phyloP scores from a whole-genome alignment of 2,113 vertebrate species.

The Rhabdornis inornatus region DNA sequence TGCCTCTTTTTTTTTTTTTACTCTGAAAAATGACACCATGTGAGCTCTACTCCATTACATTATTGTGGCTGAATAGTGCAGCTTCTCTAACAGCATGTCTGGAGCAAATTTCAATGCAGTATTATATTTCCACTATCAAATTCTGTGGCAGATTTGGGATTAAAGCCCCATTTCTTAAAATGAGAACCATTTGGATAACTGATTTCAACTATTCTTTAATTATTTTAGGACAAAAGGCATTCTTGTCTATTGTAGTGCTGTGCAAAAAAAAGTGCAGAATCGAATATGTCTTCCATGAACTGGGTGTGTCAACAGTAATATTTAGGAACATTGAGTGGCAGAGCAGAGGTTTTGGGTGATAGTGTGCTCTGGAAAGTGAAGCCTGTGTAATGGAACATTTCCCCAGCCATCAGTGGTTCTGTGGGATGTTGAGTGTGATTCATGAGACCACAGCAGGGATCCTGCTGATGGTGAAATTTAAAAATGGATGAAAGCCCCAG shows the following conservation, averaged over 20 bases:
- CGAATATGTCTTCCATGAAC: not conserved
- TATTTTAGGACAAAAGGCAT: not conserved
- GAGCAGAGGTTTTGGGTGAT: not conserved
- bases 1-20: not conserved
- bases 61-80: not conserved
- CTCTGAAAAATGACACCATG: not conserved
- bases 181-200: not conserved
- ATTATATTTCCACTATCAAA: not conserved
- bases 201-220: not conserved
- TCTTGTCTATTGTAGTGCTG: not conserved
- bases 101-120: not conserved
- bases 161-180: not conserved
- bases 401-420: not conserved
- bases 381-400: not conserved
- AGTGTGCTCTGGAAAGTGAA: not conserved
- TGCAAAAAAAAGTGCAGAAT: not conserved
- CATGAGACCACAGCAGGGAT: not conserved
- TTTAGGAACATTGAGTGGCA: not conserved
- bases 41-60: not conserved
- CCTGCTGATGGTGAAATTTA: not conserved
- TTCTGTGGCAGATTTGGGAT: not conserved
- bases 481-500: not conserved
- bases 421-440: not conserved
- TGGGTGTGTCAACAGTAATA: not conserved
- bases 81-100: not conserved